phyloP scores from a whole-genome alignment of 2,113 vertebrate genomes.

The Poeciliopsis prolifica region DNA sequence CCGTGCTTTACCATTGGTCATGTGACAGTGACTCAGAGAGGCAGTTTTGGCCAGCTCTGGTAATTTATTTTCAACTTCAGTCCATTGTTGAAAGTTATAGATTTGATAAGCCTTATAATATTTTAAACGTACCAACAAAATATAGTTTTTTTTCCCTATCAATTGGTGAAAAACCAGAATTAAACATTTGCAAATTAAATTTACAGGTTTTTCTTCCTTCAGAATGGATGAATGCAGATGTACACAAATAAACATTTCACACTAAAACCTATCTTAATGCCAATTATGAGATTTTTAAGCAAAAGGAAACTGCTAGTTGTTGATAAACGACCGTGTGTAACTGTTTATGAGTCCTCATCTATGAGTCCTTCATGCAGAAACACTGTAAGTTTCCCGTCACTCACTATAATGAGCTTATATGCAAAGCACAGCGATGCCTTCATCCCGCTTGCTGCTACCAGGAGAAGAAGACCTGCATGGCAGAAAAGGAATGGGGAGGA shows the following conservation, averaged over 20 bases:
- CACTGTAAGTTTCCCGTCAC: constrained; percentile 34
- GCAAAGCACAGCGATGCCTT: constrained; percentile 39
- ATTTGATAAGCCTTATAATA: too few relatives aligned
- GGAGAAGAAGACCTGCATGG: constrained; percentile 31
- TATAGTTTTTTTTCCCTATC: too few relatives aligned
- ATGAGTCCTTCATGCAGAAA: constrained; percentile 25
- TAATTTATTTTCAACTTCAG: too few relatives aligned
- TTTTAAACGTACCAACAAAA: too few relatives aligned
- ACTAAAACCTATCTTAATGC: neutral
- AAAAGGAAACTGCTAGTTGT: constrained; percentile 4
- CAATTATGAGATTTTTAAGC: neutral
- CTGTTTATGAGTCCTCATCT: neutral
- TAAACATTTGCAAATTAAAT: neutral
- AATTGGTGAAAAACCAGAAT: neutral
- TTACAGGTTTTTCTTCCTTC: neutral
- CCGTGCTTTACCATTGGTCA: too few relatives aligned
- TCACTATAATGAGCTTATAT: constrained; percentile 59
- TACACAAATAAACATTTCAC: neutral
- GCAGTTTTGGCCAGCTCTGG: too few relatives aligned
- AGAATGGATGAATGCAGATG: neutral
- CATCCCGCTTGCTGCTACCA: constrained; percentile 38
- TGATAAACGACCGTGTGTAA: neutral
- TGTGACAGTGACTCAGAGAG: too few relatives aligned
- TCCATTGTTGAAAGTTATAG: too few relatives aligned
- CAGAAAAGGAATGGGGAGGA: constrained; percentile 15